A percentile compares a stretch with the other conserved stretches of the same genome.
phyloP scores from a whole-genome alignment of 1,140 invertebrate species.

The Geopemphigus sp. region DNA sequence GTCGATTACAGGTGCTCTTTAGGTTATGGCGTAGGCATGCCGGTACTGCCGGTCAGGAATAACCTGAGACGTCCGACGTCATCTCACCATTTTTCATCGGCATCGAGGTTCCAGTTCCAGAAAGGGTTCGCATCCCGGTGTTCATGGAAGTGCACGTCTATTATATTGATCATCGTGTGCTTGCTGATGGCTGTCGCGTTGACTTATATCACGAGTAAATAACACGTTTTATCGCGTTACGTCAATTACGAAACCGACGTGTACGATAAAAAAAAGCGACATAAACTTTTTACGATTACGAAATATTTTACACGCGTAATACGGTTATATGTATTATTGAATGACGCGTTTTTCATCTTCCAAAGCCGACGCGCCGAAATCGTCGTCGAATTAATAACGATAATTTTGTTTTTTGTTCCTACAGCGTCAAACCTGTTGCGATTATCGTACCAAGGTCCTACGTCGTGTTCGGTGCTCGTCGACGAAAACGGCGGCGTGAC shows the following conservation, averaged over 20 bases:
- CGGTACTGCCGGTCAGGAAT: slow-evolving; percentile 72
- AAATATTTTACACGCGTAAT: too few species aligned
- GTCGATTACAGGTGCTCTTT: slow-evolving; percentile 58
- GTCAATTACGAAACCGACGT: too few species aligned
- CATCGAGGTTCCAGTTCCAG: slow-evolving; percentile 78
- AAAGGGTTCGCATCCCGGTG: slow-evolving; percentile 83
- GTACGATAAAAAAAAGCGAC: too few species aligned
- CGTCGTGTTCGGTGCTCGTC: slow-evolving; percentile 78
- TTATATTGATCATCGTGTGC: slow-evolving; percentile 78
- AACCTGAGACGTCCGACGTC: slow-evolving; percentile 65
- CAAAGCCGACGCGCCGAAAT: too few species aligned
- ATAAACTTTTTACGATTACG: too few species aligned
- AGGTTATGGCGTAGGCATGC: slow-evolving; percentile 66
- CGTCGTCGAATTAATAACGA: too few species aligned
- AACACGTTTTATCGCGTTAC: background rate
- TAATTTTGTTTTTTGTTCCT: background rate
- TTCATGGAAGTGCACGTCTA: slow-evolving; percentile 86
- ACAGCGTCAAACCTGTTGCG: slow-evolving; percentile 75
- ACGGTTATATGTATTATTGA: too few species aligned
- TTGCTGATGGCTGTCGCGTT: slow-evolving; percentile 76
- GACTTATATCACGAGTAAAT: slow-evolving; percentile 83
- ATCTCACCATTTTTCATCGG: slow-evolving; percentile 62
- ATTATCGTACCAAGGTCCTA: slow-evolving; percentile 75
- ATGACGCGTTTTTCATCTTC: too few species aligned
- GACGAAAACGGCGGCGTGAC: slow-evolving; percentile 59